Base-by-base conservation (phyloP, 2,113 vertebrate species). In the Esox niger region DNA sequence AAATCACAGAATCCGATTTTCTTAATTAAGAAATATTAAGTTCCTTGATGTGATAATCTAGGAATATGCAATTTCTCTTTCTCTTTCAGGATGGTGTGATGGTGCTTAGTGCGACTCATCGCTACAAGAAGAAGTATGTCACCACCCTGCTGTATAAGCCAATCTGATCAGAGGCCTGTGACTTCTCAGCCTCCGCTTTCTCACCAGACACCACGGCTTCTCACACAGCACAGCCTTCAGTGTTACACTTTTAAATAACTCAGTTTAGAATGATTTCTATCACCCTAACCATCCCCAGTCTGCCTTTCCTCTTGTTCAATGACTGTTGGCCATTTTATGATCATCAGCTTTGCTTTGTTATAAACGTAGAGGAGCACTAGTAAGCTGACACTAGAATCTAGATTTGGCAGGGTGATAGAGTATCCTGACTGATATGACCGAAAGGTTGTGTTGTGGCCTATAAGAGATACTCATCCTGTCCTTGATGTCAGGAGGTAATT, bases 71-170 rank as follows among this genome's bases (percentile, higher is more conserved):
- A 8, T 20, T 5, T 35, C 13, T 35, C 8, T 15, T 57, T 29
- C 52, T 25, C 74, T 52, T 20, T 58, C 88, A 98, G 96, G 96
- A 98, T 1, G 95, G 96, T 0, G 95, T 98, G 71, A 98, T 98
- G 96, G 96, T 98, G 67, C 95, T 98, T 54, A 98, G 96, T 21
- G 96, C 94, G 2, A 98, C 96, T 0, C 96, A 98, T 70, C 95
- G 96, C 73, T 98, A 97, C 86, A 98, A 98, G 92, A 98, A 98
- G 93, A 98, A 98, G 76, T 98, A 98, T 0, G 96, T 98, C 80
- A 98, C 96, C 70, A 98, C 96, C 0, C 88, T 98, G 7, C 81
- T 93, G 2, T 93, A 93, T 60, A 93, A 93, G 67, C 91, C 91
- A 35, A 93, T 93, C 80, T 93, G 89, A 93, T 1, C 2, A 54